Evolutionary conservation across 2,113 vertebrate genomes (phyloP), one percentile per base, ranked within the genome.

Genomic region (Forbesichthys agassizii): DNA sequence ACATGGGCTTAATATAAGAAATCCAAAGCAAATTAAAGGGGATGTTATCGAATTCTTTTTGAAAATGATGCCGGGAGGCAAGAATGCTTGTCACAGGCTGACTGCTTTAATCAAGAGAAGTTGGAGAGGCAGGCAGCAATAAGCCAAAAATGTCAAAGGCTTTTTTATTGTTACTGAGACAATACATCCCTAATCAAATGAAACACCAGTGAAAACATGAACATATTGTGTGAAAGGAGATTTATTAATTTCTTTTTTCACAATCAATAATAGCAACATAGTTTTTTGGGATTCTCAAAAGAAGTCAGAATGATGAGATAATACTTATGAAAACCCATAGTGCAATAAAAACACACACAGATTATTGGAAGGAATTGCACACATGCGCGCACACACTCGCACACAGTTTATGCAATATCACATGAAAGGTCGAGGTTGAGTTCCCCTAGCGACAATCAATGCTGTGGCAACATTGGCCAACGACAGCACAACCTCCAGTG

Each of bases 51-150:
- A 36, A 72, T 76, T 73, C 52, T 27, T 64, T 3, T 1, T 18
- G 69, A 62, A 68, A 27, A 52, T 54, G 20, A 62, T 60, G 57
- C 74, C 54, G 46, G 9, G 55, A 86, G 72, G 68, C 49, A 56
- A 46, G n/a, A 11, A 46, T 3, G 51, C 74, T 71, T 60, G 68
- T 78, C 73, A 71, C 46, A n/a, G 10, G 14, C 77, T 63, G 69
- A 13, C 66, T 69, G 57, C 64, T 84, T 85, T 84, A 86, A 88
- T 87, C 74, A 85, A 71, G 65, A 75, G 66, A 76, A 73, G 48
- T 84, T 71, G 51, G 71, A 49, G 18, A 79, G 75, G 76, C 64
- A 75, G 81, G 86, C 84, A 86, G 64, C 79, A 86, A 88, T 88
- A 89, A 83, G 76, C 75, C 65, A 61, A 67, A 77, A 79, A 84